Percentiles rank a stretch among this genome's conserved stretches.
Conservation (phyloP, 2,888 invertebrate species). For the Eumacrocentrus americanus region DNA sequence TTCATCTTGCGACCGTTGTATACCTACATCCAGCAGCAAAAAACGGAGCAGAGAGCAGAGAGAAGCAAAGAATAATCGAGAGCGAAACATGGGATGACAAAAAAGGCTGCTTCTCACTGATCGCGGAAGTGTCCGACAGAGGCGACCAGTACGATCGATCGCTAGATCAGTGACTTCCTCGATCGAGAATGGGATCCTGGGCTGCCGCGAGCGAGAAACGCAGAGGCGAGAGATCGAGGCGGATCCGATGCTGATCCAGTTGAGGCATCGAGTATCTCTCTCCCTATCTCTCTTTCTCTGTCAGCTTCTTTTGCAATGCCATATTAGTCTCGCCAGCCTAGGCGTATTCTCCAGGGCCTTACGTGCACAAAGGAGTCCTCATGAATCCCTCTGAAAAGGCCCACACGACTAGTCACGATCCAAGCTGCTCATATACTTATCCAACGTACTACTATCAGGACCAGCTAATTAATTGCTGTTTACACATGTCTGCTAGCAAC, state of each 20-base stretch:
- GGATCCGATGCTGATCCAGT: conserved; percentile 48
- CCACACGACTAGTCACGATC: neutral
- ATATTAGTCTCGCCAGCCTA: conserved; percentile 44
- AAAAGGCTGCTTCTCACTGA: neutral
- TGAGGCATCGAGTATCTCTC: conserved; percentile 44
- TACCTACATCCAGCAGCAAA: neutral
- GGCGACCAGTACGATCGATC: conserved; percentile 29
- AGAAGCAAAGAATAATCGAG: no score
- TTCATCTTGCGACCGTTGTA: no score
- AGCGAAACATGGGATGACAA: conserved; percentile 4
- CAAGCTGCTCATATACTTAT: no score
- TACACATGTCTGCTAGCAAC: conserved; percentile 39
- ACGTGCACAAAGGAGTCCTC: conserved; percentile 19
- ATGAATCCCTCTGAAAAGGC: conserved; percentile 23
- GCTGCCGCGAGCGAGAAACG: conserved; percentile 12
- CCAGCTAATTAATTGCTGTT: conserved; percentile 52
- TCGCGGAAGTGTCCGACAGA: conserved; percentile 34
- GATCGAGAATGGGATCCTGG: conserved; percentile 18
- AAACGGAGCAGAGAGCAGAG: neutral
- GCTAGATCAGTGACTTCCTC: conserved; percentile 23
- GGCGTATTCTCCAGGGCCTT: conserved; percentile 15
- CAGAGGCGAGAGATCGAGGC: conserved; percentile 25
- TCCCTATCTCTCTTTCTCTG: conserved; percentile 27
- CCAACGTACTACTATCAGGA: conserved; percentile 41
- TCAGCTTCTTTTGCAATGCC: conserved; percentile 44